A percentile compares a stretch with the other conserved stretches of the same genome.
These are phyloP conservation scores for Acanthisitta chloris DNA, from an alignment of 2,113 vertebrate species.

Conservation along the genomic window DNA sequence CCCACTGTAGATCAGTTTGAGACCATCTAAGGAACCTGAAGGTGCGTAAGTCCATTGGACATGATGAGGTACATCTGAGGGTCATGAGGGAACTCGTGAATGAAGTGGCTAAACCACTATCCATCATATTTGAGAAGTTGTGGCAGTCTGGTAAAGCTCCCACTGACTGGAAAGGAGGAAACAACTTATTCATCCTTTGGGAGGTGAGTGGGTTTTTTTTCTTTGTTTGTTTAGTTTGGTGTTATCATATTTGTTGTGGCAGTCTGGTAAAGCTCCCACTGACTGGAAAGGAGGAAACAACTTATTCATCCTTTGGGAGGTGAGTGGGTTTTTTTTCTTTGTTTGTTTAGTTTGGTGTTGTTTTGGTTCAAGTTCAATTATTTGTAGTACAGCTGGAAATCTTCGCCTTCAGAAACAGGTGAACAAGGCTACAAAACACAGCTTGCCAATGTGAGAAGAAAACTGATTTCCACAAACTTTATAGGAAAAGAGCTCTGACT, in stretches of 20 bases:
- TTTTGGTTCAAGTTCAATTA: neutral
- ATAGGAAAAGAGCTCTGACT: neutral
- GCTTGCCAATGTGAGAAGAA: neutral
- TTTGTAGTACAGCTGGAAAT: neutral
- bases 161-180: neutral
- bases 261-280: too few relatives aligned
- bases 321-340: accelerated
- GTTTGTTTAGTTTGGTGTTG: neutral
- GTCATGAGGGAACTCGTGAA: neutral
- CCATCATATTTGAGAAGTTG: neutral
- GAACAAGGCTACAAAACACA: neutral
- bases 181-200: too few relatives aligned
- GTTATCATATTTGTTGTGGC: neutral
- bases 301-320: too few relatives aligned
- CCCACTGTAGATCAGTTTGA: neutral
- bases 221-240: neutral
- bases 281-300: neutral
- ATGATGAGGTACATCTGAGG: neutral
- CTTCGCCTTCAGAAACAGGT: neutral
- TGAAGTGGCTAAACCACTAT: neutral
- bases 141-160: neutral
- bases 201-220: too few relatives aligned
- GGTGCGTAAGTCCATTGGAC: neutral
- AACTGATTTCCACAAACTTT: neutral
- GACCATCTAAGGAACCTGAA: neutral